Evolutionary conservation across 2,888 invertebrate genomes (phyloP).

Genomic region (Anorthoa munda): DNA sequence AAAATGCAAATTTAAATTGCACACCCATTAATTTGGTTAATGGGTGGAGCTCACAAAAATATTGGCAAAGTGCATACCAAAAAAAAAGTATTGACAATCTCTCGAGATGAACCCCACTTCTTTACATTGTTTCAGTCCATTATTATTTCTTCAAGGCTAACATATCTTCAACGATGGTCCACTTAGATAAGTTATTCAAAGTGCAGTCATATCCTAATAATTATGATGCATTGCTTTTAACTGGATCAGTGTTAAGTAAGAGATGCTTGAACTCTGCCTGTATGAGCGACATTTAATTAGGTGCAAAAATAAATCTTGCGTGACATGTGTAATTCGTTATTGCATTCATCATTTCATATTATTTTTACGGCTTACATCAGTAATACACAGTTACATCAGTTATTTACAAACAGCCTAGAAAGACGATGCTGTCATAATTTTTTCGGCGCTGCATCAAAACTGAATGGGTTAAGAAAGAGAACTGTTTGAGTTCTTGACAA

Average conservation of each 20-base stretch:
- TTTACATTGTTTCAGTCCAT: conserved; percentile 26
- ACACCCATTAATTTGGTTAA: not conserved
- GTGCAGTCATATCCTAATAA: conserved; percentile 39
- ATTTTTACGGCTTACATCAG: no score
- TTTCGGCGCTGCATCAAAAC: not conserved
- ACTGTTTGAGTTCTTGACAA: no score
- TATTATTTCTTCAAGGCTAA: conserved; percentile 50
- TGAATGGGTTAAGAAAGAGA: no score
- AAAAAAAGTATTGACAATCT: conserved; percentile 23
- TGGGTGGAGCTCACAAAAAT: not conserved
- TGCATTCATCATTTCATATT: conserved; percentile 7
- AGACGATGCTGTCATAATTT: no score
- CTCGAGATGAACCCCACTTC: not conserved
- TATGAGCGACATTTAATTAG: conserved; percentile 32
- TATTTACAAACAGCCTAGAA: not conserved
- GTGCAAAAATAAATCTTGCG: conserved; percentile 8
- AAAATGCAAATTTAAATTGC: not conserved
- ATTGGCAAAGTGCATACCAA: conserved; percentile 33
- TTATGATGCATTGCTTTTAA: conserved; percentile 36
- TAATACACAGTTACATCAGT: no score
- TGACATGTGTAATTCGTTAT: conserved; percentile 14
- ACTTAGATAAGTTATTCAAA: conserved; percentile 58
- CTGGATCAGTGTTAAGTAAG: conserved; percentile 31
- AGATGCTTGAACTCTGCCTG: conserved; percentile 37
- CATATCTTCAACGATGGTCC: conserved; percentile 41